Base-by-base conservation (phyloP, 1,140 invertebrate genomes). In the Ditylenchus dipsaci region DNA sequence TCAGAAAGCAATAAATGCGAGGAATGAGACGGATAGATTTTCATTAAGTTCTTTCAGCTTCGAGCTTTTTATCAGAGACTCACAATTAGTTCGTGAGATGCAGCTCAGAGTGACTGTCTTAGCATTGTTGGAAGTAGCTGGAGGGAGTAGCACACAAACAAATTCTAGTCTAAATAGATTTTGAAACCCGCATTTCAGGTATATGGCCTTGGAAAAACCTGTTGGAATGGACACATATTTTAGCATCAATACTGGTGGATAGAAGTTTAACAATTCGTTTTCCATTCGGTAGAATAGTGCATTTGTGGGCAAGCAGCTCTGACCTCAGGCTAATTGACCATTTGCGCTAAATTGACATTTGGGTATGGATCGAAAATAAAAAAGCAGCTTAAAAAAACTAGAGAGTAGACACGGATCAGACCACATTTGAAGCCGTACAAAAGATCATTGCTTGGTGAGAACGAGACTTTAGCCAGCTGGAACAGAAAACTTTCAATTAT, bases 351-450 rank as follows among this genome's bases (percentile, higher is more conserved):
- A 33, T 66, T 68, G 65, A n/a, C 3, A 67, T 26, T 1, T 8
- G 27, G 17, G 23, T 11, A n/a, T 26, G 19, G n/a, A 66, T 11
- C n/a, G n/a, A 42, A 73, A 62, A 27, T 43, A 1, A 71, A 73
- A 21, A 13, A 62, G 53, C 1, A 17, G 17, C 29, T 71, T 63
- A 27, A 53, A 8, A 53, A 53, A 5, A 42, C 47, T 7, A 75
- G 72, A 43, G 69, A 62, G 53, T 75, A 75, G 5, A 75, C 71
- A 21, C 72, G 49, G 45, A 75, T 78, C n/a, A 75, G 47, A 13
- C 74, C 74, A 23, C 62, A 68, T n/a, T 42, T 75, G 19, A 79
- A 79, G 21, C 74, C 74, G 17, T 72, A 77, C 11, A 75, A 19
- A 7, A 49, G 53, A 21, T 75, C 64, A 38, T 21, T 73, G 33